A percentile compares a stretch with the other conserved stretches of the same genome.
These are phyloP conservation scores for Glaucidium brasilianum DNA, from an alignment of 2,113 vertebrate genomes.

Conservation along the genomic window DNA sequence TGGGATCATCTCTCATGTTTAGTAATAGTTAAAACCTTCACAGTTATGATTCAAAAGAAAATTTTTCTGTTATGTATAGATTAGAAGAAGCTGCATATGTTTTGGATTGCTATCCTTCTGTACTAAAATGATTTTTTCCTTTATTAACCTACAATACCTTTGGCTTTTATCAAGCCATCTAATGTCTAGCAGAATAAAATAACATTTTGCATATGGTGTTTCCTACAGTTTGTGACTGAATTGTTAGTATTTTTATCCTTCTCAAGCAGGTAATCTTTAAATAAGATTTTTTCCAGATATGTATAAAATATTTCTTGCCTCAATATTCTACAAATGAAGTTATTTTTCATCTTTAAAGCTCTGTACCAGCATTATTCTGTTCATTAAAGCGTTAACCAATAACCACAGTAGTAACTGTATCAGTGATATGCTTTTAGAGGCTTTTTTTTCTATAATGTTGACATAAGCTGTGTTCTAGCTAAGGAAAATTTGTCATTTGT, in stretches of 20 bases:
- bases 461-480: neutral
- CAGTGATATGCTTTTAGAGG: neutral
- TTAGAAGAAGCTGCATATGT: neutral
- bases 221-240: neutral
- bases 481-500: neutral
- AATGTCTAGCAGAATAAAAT: neutral
- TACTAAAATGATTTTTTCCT: neutral
- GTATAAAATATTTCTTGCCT: neutral
- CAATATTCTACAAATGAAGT: neutral
- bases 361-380: neutral
- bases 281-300: neutral
- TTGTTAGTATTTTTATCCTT: neutral
- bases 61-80: neutral
- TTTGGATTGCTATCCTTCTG: neutral
- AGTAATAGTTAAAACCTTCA: neutral
- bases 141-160: neutral
- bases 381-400: neutral
- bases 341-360: neutral
- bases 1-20: neutral
- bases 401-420: neutral
- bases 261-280: neutral
- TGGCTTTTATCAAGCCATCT: neutral
- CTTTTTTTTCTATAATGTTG: neutral
- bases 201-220: neutral
- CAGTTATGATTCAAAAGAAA: neutral